Evolutionary conservation across 1,140 invertebrate genomes (phyloP).

Genomic region (Monomorium pharaonis): DNA sequence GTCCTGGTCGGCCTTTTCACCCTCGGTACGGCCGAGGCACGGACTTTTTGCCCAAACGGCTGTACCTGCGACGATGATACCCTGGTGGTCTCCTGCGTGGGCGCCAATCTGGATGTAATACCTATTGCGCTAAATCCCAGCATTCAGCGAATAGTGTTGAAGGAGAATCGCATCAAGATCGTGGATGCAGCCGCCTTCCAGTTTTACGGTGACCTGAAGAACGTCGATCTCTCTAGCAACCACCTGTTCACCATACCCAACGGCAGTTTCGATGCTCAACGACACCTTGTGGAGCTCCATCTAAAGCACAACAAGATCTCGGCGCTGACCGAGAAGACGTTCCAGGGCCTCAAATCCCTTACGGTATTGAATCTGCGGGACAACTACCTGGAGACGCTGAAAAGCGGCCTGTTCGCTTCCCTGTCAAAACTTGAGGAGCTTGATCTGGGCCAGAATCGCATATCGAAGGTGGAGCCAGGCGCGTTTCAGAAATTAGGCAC

Average conservation of each 20-base stretch:
- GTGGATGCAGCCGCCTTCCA: slow-evolving; percentile 93
- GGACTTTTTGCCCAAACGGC: slow-evolving; percentile 89
- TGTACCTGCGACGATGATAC: slow-evolving; percentile 95
- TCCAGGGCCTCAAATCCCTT: slow-evolving; percentile 91
- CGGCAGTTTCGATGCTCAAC: slow-evolving; percentile 92
- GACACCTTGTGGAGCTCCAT: slow-evolving; percentile 92
- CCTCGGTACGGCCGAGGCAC: slow-evolving; percentile 79
- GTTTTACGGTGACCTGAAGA: slow-evolving; percentile 93
- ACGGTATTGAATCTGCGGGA: slow-evolving; percentile 92
- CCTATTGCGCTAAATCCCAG: slow-evolving; percentile 96
- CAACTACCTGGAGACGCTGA: slow-evolving; percentile 93
- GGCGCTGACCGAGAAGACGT: slow-evolving; percentile 91
- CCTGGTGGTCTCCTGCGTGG: slow-evolving; percentile 93
- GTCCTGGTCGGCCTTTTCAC: slow-evolving; percentile 77
- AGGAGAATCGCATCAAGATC: slow-evolving; percentile 94
- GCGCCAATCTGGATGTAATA: slow-evolving; percentile 93
- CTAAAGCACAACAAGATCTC: slow-evolving; percentile 95
- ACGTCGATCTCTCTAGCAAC: slow-evolving; percentile 94
- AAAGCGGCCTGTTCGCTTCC: slow-evolving; percentile 90
- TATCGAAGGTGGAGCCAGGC: slow-evolving; percentile 91
- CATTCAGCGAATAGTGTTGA: slow-evolving; percentile 92
- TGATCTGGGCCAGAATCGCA: slow-evolving; percentile 94
- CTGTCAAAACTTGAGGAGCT: slow-evolving; percentile 92
- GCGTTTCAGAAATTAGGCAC: slow-evolving; percentile 92
- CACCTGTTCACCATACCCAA: slow-evolving; percentile 92